Conservation (phyloP, 1,140 invertebrate species). For the Pogonus chalceus region DNA sequence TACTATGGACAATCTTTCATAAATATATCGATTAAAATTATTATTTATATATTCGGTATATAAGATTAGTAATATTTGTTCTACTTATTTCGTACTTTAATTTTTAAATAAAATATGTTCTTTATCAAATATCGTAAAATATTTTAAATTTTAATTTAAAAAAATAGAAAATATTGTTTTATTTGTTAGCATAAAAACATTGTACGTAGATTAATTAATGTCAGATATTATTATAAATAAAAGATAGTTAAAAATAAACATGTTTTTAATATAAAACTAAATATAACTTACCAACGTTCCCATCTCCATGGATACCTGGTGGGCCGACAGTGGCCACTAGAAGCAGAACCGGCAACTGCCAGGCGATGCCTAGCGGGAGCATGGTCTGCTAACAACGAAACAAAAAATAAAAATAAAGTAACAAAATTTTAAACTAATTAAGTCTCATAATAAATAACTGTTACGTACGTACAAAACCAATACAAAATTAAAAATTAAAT, state of each 20-base stretch:
- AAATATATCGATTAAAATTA: no score
- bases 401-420: not conserved
- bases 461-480: not conserved
- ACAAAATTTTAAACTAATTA: not conserved
- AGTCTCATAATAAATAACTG: not conserved
- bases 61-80: no score
- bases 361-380: constrained; percentile 28
- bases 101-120: no score
- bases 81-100: no score
- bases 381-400: constrained; percentile 25
- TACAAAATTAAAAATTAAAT: no score
- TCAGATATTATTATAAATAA: not conserved
- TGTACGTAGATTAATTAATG: no score
- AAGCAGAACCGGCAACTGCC: constrained; percentile 24
- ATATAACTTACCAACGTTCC: constrained; percentile 29
- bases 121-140: no score
- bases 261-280: not conserved
- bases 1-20: no score
- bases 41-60: no score
- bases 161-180: no score
- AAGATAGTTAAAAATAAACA: not conserved
- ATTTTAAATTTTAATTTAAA: no score
- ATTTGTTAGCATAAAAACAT: no score
- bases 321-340: constrained; percentile 24
- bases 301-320: constrained; percentile 23